Conservation (phyloP, 1,140 invertebrate species). For the Bombus soroeensis region DNA sequence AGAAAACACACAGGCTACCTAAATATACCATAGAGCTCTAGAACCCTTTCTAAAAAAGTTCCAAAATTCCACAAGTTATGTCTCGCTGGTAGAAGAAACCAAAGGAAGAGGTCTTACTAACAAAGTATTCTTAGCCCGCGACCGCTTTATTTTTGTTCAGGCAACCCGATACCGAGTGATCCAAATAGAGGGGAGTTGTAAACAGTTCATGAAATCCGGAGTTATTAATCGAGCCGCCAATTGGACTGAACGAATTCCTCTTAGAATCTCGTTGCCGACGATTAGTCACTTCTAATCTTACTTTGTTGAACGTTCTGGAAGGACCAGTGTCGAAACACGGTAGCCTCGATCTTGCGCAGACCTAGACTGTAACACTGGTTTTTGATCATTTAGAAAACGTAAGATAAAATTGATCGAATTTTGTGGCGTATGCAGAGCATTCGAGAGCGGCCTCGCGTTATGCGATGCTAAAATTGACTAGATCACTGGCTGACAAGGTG, state of each 20-base stretch:
- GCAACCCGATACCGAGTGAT: constrained; percentile 16
- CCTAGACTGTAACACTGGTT: background rate
- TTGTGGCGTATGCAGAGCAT: no score
- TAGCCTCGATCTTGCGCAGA: background rate
- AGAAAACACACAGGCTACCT: no score
- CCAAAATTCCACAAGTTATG: background rate
- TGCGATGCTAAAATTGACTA: constrained; percentile 53
- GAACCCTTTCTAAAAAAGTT: no score
- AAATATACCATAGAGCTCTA: no score
- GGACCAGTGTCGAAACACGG: constrained; percentile 15
- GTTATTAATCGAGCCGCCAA: constrained; percentile 21
- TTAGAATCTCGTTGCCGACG: background rate
- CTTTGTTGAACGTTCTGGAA: constrained; percentile 43
- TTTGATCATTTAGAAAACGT: background rate
- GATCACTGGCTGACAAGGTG: constrained; percentile 19
- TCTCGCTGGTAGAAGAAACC: background rate
- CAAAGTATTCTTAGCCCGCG: constrained; percentile 1
- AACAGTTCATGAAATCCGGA: constrained; percentile 1
- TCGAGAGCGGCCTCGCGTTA: constrained; percentile 34
- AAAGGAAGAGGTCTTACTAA: background rate
- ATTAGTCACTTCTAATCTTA: constrained; percentile 55
- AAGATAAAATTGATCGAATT: background rate
- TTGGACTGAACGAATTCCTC: background rate
- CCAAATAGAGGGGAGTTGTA: constrained; percentile 1
- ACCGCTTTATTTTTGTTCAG: constrained; percentile 15